phyloP scores from a whole-genome alignment of 2,113 vertebrate genomes.

The Azemiops feae region DNA sequence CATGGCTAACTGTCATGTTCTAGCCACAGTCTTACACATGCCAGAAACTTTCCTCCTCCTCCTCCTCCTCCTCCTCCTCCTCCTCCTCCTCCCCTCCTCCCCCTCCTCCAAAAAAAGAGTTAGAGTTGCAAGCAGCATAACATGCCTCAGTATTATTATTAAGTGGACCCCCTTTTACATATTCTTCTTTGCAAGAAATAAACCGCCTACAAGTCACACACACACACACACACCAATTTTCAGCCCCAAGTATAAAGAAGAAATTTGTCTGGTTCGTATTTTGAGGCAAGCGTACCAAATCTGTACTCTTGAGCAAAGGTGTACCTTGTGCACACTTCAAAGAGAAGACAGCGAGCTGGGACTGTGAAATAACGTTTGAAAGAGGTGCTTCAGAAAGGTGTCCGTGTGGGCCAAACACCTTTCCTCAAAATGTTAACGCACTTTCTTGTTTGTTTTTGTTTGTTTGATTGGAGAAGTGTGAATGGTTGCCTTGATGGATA shows the following conservation, averaged over 20 bases:
- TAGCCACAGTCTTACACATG: slow-evolving; percentile 11
- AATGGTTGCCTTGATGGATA: not conserved
- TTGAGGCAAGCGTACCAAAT: not conserved
- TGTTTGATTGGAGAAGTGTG: not conserved
- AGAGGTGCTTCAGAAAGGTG: not conserved
- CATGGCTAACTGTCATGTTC: not conserved
- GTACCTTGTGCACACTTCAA: not conserved
- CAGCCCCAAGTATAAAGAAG: not conserved
- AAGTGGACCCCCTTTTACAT: not conserved
- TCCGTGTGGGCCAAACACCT: not conserved
- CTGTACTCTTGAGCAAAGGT: not conserved
- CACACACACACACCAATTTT: not conserved
- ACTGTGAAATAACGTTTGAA: not conserved
- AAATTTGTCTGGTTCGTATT: not conserved
- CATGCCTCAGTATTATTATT: slow-evolving; percentile 47
- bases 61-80: too few species aligned
- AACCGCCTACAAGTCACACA: not conserved
- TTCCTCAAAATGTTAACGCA: not conserved
- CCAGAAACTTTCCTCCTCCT: not conserved
- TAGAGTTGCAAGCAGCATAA: slow-evolving; percentile 45
- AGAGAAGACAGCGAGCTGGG: not conserved
- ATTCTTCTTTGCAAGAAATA: not conserved
- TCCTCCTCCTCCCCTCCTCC: not conserved
- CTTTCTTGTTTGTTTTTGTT: not conserved
- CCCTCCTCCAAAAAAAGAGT: slow-evolving; percentile 27